A percentile compares a stretch with the other conserved stretches of the same genome.
Evolutionary conservation across 2,888 invertebrate genomes (phyloP).

Genomic region (Pseudoips prasinana): DNA sequence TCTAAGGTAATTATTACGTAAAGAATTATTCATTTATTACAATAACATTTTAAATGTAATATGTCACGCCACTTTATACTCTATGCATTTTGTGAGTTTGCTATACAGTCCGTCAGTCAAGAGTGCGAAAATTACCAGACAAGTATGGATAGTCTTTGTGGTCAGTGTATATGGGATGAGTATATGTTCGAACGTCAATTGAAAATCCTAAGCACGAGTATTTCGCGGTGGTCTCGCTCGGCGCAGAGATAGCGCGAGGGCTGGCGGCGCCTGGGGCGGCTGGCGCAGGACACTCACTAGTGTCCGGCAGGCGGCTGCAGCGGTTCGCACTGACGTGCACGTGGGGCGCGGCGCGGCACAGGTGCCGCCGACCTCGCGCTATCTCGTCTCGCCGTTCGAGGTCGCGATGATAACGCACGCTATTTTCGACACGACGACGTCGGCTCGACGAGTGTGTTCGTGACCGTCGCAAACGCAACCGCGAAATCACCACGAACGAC

Average conservation of each 20-base stretch:
- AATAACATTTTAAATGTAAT: constrained; percentile 21
- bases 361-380: constrained; percentile 79
- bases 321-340: constrained; percentile 56
- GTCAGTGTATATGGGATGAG: no score
- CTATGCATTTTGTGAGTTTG: no score
- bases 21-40: constrained; percentile 15
- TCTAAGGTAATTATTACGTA: constrained; percentile 16
- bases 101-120: no score
- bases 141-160: no score
- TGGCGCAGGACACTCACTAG: background rate
- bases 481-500: constrained; percentile 53
- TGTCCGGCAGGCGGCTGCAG: constrained; percentile 46
- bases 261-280: background rate
- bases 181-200: constrained; percentile 31
- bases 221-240: background rate
- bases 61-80: no score
- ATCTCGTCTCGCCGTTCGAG: constrained; percentile 76
- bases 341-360: constrained; percentile 62
- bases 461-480: constrained; percentile 70
- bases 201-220: constrained; percentile 14
- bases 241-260: constrained; percentile 25
- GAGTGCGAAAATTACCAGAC: no score
- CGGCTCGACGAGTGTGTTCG: constrained; percentile 52
- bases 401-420: constrained; percentile 78
- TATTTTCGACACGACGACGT: constrained; percentile 65